Conservation (phyloP, 2,888 invertebrate genomes). For the Steromphala cineraria region DNA sequence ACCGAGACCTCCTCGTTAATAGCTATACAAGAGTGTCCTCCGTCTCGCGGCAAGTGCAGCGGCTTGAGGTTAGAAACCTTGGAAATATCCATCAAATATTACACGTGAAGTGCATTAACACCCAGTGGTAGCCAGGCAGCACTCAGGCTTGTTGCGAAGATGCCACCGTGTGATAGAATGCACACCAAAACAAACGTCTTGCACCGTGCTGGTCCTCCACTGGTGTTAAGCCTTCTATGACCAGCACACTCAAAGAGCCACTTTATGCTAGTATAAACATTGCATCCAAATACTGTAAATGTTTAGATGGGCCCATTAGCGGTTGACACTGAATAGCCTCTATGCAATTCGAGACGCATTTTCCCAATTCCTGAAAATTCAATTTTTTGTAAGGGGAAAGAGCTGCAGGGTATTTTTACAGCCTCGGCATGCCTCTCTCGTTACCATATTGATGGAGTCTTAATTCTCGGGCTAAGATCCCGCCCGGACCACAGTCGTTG, state of each 20-base stretch:
- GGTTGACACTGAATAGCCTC: slow-evolving; percentile 11
- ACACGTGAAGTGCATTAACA: slow-evolving; percentile 12
- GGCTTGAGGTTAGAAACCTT: not conserved
- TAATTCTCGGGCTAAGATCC: not conserved
- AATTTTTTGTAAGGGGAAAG: not conserved
- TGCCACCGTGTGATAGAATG: not conserved
- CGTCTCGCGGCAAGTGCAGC: not conserved
- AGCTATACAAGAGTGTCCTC: not conserved
- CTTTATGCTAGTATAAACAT: slow-evolving; percentile 16
- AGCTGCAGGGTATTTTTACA: slow-evolving; percentile 3
- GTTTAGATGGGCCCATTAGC: slow-evolving; percentile 18
- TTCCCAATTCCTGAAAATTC: slow-evolving; percentile 20
- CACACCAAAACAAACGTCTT: slow-evolving; percentile 6
- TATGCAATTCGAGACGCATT: slow-evolving; percentile 6
- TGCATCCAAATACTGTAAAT: slow-evolving; percentile 20
- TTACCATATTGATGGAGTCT: slow-evolving; percentile 13
- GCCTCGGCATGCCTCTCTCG: slow-evolving; percentile 3
- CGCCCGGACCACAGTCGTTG: not conserved
- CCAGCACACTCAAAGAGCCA: not conserved
- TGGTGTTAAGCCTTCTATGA: not conserved
- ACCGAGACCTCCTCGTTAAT: too few species aligned
- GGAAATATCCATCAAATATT: slow-evolving; percentile 1
- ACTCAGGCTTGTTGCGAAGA: not conserved
- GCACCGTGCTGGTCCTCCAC: not conserved
- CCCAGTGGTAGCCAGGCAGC: not conserved